Evolutionary conservation across 2,888 invertebrate species (phyloP), one percentile per base, ranked within the genome.

Genomic region (Synanthedon tipuliformis): DNA sequence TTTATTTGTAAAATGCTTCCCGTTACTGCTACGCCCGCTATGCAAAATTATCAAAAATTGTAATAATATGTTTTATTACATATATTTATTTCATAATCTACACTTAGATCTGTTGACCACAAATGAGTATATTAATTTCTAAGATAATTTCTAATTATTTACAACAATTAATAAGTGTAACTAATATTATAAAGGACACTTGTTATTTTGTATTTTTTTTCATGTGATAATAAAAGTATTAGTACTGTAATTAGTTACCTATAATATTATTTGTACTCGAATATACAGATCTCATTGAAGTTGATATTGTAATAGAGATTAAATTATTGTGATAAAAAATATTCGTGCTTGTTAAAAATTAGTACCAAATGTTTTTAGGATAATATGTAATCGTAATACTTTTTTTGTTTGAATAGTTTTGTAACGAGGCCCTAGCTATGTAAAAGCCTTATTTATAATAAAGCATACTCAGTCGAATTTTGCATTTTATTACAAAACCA

Each of bases 401-500:
- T 34, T 34, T 34, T 34, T 50, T 27, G n/a, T 34, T 34, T 50
- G 23, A 27, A 69, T 71, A 76, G 73, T 78, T 81, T 82, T 84
- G 75, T 85, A 79, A 81, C 64, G 60, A 75, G 69, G 70, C 71
- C 66, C 68, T 82, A 81, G 77, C 68, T 71, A 68, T 84, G 81
- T 85, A 78, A 70, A 70, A 76, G 79, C 82, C 79, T 79, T 81
- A 76, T 82, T 84, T 82, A 73, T 78, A 85, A 86, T 86, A 87
- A 87, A 87, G 74, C 72, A 79, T 86, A 81, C 82, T 82, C 75
- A 78, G 71, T 78, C 78, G 73, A 71, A 78, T 69, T 56, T 58
- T 66, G 84, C 81, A 83, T 88, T 86, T 87, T 78, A 85, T 87
- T 87, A 69, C 65, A 69, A 45, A 45, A 13, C 45, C 57, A 62